Conservation (phyloP, 2,888 invertebrate species). For the Vesta saturnalis region DNA sequence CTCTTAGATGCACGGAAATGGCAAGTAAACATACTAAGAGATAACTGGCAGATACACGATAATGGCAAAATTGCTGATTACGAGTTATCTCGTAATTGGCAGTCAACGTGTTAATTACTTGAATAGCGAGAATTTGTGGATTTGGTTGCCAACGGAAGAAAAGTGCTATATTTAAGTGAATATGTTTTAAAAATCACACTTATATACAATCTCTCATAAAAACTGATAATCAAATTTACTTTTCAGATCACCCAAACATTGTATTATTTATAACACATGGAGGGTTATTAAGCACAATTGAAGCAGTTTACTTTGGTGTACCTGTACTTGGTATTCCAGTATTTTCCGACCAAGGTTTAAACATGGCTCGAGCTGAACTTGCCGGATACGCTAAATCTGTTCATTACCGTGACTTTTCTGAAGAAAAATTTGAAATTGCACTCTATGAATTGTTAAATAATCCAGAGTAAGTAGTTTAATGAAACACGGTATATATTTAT, state of each 20-base stretch:
- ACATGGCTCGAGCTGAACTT: slow-evolving; percentile 54
- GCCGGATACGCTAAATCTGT: not conserved
- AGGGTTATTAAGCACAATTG: slow-evolving; percentile 64
- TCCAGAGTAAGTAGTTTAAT: not conserved
- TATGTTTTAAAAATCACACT: too few relatives aligned
- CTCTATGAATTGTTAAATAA: not conserved
- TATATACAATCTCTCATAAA: too few relatives aligned
- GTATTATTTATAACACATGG: slow-evolving; percentile 66
- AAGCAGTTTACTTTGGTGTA: slow-evolving; percentile 61
- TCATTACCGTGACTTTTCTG: not conserved
- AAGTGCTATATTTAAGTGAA: too few relatives aligned
- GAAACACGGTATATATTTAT: not conserved
- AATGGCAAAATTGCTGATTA: too few relatives aligned
- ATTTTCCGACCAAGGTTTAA: slow-evolving; percentile 62
- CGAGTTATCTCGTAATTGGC: too few relatives aligned
- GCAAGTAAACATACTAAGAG: too few relatives aligned
- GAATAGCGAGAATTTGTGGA: too few relatives aligned
- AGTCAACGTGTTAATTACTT: too few relatives aligned
- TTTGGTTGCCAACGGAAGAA: too few relatives aligned
- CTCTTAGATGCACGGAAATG: too few relatives aligned
- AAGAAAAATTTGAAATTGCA: not conserved
- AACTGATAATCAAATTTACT: too few relatives aligned
- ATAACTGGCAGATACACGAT: too few relatives aligned
- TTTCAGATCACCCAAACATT: slow-evolving; percentile 59
- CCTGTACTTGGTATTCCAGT: slow-evolving; percentile 60